Evolutionary conservation across 1,140 invertebrate species (phyloP), one percentile per base, ranked within the genome.

Genomic region (Geopemphigus sp.): DNA sequence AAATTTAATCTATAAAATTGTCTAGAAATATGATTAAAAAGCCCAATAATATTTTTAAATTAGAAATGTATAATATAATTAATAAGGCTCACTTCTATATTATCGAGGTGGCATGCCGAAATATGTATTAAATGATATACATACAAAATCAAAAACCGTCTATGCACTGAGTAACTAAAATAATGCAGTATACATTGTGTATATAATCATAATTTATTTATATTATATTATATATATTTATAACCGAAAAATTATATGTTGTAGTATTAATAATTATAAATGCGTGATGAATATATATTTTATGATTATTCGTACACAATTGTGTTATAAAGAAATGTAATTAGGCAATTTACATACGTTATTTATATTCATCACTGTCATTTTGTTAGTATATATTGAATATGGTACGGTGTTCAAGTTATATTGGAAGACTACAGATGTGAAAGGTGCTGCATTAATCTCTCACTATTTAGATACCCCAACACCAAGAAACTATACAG

Each of bases 301-400:
- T n/a, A n/a, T n/a, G n/a, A 4, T 39, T 39, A 39, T 39, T 39
- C 3, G 8, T 39, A 39, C 3, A 68, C n/a, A 24, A 47, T n/a
- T 47, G 3, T 22, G 1, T 22, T 64, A 12, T 68, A 47, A 68
- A n/a, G 64, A 47, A 6, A 24, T 47, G 0, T 24, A 22, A 47
- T 0, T 68, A 68, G 64, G 39, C n/a, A 68, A 68, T 68, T 47
- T 66, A 66, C 45, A 45, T 66, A 14, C 47, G 15, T 17, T 47
- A 15, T 17, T 15, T 22, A 1, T 17, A 47, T 3, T 22, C 1
- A 24, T 8, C 32, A 39, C 8, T 22, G 64, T 68, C 12, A 14
- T 22, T 47, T 8, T 47, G n/a, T 47, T 68, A 68, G n/a, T 68
- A 68, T 68, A 47, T 45, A 15, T n/a, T 0, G 1, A 14, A 1